Conservation (phyloP, 2,888 invertebrate species). For the Acanthosepion pharaonis region DNA sequence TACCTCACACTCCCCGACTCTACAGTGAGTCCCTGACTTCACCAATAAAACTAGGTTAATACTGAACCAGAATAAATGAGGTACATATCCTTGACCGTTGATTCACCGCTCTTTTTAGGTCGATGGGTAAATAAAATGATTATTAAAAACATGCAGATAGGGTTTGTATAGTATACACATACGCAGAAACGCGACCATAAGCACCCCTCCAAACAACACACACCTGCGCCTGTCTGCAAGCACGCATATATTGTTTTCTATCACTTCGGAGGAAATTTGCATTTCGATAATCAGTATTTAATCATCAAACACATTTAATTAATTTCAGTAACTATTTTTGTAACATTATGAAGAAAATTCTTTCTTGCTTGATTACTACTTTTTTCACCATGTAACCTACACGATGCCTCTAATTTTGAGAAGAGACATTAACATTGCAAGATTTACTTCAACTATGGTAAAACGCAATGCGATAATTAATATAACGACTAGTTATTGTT, state of each 20-base stretch:
- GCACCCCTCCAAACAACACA: background rate
- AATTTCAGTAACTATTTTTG: no score
- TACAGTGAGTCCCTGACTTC: background rate
- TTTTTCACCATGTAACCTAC: no score
- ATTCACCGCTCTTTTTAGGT: background rate
- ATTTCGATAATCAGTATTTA: background rate
- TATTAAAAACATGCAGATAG: background rate
- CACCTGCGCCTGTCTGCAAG: background rate
- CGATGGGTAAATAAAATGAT: background rate
- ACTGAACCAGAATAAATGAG: background rate
- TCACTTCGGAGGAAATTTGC: background rate
- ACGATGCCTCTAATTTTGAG: no score
- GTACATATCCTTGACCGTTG: slow-evolving; percentile 1
- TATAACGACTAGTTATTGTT: no score
- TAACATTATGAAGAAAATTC: no score
- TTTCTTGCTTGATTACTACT: no score
- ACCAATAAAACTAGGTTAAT: background rate
- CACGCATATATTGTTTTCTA: background rate
- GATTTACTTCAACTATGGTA: no score
- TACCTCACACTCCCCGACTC: background rate
- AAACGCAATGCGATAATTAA: no score
- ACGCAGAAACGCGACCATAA: background rate
- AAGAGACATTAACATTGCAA: no score
- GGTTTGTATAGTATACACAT: no score
- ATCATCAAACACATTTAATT: no score